These are phyloP conservation scores for Ficedula albicollis DNA, from an alignment of 2,797 vertebrate species.

Conservation along the genomic window DNA sequence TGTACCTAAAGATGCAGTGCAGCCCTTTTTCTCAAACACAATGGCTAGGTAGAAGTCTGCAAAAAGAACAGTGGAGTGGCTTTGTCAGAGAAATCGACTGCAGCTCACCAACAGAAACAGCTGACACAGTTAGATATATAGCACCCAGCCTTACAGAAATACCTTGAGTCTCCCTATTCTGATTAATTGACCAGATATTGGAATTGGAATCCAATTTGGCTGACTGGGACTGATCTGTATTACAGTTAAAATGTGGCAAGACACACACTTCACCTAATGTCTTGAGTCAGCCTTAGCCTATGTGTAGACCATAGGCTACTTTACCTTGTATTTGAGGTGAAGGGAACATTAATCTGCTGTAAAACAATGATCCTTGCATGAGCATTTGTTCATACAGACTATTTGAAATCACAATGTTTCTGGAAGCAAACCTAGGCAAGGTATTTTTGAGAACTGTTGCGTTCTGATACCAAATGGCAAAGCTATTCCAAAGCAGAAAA, in stretches of 20 bases:
- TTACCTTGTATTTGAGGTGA: background rate
- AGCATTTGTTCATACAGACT: background rate
- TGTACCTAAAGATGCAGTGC: background rate
- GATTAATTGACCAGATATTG: background rate
- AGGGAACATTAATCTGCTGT: background rate
- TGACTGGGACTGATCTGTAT: background rate
- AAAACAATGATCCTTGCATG: background rate
- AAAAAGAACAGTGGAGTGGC: background rate
- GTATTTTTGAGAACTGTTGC: background rate
- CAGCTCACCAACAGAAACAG: background rate
- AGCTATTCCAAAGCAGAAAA: background rate
- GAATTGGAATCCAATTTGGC: background rate
- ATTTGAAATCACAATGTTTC: background rate
- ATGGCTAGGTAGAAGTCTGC: background rate
- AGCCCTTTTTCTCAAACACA: background rate
- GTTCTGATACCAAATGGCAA: rapidly evolving
- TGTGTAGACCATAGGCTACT: background rate
- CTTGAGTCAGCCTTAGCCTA: background rate
- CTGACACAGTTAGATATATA: background rate
- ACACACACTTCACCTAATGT: background rate
- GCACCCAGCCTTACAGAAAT: background rate
- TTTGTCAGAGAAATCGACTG: background rate
- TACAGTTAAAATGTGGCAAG: background rate
- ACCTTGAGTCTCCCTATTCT: background rate
- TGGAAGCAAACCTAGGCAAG: background rate